Conservation (phyloP, 2,113 vertebrate genomes). For the Gila orcuttii region DNA sequence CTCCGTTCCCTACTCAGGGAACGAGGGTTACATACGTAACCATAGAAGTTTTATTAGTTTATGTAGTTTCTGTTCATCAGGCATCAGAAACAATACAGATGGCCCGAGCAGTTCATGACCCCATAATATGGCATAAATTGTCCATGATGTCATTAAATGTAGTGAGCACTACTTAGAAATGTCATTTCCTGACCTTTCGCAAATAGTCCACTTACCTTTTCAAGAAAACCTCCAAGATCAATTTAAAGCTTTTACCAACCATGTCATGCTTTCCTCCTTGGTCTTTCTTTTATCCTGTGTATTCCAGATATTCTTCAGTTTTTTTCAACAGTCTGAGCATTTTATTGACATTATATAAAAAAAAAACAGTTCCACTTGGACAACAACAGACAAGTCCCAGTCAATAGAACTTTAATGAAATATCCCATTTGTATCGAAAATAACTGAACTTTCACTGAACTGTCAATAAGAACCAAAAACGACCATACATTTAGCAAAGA, state of each 20-base stretch:
- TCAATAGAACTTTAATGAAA: conserved; percentile 25
- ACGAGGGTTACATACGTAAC: no score
- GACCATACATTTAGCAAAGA: not conserved
- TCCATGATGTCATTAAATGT: not conserved
- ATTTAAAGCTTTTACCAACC: conserved; percentile 26
- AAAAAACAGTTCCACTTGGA: conserved; percentile 38
- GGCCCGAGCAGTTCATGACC: not conserved
- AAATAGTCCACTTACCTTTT: conserved; percentile 17
- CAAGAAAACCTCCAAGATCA: conserved; percentile 3
- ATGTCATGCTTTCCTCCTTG: not conserved
- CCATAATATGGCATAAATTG: not conserved
- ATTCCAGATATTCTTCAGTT: not conserved
- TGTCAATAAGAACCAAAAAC: conserved; percentile 1
- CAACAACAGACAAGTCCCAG: conserved; percentile 18
- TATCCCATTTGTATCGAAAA: conserved; percentile 16
- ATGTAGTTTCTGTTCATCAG: not conserved
- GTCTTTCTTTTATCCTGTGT: not conserved
- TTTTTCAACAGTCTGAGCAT: not conserved
- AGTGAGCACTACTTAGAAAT: not conserved
- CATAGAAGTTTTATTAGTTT: not conserved
- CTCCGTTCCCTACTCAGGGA: no score
- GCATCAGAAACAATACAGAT: not conserved
- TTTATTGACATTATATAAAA: conserved; percentile 29
- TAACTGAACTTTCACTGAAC: not conserved
- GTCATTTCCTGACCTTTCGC: conserved; percentile 20